Evolutionary conservation across 2,113 vertebrate genomes (phyloP).

Genomic region (Mus pahari): DNA sequence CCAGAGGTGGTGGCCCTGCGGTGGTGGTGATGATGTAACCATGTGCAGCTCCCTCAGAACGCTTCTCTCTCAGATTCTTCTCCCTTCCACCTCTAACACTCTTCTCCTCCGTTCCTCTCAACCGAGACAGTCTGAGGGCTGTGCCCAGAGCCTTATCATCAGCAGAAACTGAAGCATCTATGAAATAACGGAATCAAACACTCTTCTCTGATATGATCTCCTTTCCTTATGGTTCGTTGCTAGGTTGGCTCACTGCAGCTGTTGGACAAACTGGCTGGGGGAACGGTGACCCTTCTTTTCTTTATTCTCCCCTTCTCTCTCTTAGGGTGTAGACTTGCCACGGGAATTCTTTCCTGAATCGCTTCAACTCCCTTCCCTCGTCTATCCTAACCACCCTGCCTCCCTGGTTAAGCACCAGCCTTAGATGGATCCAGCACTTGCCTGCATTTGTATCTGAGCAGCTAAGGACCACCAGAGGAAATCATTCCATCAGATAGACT

Average conservation of each 20-base stretch:
- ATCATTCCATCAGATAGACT: not conserved
- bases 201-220: slow-evolving; percentile 65
- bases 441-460: not conserved
- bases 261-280: not conserved
- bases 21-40: not conserved
- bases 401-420: not conserved
- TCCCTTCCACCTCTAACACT: not conserved
- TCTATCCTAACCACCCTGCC: not conserved
- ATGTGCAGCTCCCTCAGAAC: not conserved
- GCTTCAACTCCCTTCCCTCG: not conserved
- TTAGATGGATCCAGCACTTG: not conserved
- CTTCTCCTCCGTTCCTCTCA: not conserved
- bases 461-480: not conserved
- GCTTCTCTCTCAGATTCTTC: not conserved
- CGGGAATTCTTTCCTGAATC: not conserved
- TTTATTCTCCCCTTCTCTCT: not conserved
- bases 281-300: not conserved
- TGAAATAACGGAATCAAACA: slow-evolving; percentile 75
- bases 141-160: slow-evolving; percentile 60
- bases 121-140: not conserved
- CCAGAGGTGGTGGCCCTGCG: rapidly evolving
- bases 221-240: slow-evolving; percentile 58
- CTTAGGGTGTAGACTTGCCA: not conserved
- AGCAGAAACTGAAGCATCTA: slow-evolving; percentile 70
- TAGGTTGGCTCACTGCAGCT: slow-evolving; percentile 45